Base-by-base conservation (phyloP, 2,797 vertebrate genomes). In the Selene dorsalis region DNA sequence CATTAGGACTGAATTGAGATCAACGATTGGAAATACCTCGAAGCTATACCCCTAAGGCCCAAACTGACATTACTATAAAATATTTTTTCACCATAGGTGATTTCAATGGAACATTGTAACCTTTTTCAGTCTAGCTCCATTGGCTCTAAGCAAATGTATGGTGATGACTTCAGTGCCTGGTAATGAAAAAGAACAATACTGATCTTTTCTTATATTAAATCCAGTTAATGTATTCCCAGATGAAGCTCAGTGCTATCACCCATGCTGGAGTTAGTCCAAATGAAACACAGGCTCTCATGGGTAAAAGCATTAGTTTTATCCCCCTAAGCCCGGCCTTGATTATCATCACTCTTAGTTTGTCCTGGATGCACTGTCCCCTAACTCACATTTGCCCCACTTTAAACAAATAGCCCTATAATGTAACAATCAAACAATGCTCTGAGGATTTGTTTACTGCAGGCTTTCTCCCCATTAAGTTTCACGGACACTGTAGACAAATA, bases 401-500 rank as follows among this genome's bases (percentile, higher is more conserved):
- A 93, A 93, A 91, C 89, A 92, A 93, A 93, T 91, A 89, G 87
- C 73, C 62, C 88, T 86, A 84, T 92, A 93, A 91, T 86, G 82
- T 84, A 89, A 86, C 91, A 84, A 91, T 93, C 89, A 89, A 90
- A 90, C 82, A 86, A 85, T 66, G 74, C 93, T 91, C 90, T 35
- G 63, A 88, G 92, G 93, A 89, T 93, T 93, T 89, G 90, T 92
- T 93, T 92, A 91, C 91, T 80, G 86, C 88, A 64, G 80, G 71
- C 86, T 85, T 90, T 93, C 85, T 88, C 85, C 81, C 89, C 91
- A 92, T 94, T 93, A 93, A 92, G 89, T 90, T 93, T 91, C 92
- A 92, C 79, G 77, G 87, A 90, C 91, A 86, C 89, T 87, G 90
- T 92, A 92, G 91, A 93, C 92, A 93, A 93, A 93, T 93, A 92